Conservation (phyloP, 2,797 vertebrate genomes). For the Neopelma chrysocephalum region DNA sequence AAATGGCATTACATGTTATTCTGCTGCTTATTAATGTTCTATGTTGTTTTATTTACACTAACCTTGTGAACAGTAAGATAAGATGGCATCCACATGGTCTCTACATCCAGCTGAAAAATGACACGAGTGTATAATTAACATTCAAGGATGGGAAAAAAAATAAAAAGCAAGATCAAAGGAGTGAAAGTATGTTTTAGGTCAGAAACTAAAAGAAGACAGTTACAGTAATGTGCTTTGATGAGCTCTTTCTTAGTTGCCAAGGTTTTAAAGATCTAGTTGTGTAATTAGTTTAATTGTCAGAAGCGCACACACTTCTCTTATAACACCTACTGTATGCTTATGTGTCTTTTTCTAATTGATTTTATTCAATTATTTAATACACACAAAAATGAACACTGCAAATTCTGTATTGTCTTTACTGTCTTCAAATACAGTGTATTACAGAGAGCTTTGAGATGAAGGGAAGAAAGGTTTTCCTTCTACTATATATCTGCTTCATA, state of each 20-base stretch:
- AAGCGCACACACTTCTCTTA: not conserved
- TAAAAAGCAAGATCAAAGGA: not conserved
- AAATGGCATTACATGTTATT: constrained; percentile 35
- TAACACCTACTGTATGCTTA: not conserved
- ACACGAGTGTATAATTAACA: not conserved
- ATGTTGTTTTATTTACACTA: constrained; percentile 41
- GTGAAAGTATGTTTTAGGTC: not conserved
- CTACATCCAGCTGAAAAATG: not conserved
- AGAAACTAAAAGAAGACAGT: not conserved
- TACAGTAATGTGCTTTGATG: not conserved
- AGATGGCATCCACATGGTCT: constrained; percentile 2
- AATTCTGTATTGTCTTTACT: not conserved
- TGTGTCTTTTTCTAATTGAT: not conserved
- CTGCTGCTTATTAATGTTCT: constrained; percentile 48
- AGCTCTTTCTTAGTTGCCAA: not conserved
- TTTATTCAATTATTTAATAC: not conserved
- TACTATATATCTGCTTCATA: not conserved
- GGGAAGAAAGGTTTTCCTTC: not conserved
- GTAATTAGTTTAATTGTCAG: not conserved
- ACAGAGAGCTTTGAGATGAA: not conserved
- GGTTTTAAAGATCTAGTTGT: not conserved
- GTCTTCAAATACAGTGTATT: not conserved
- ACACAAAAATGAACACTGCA: not conserved
- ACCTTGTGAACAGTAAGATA: constrained; percentile 24
- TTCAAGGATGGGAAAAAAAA: not conserved